Evolutionary conservation across 2,888 invertebrate genomes (phyloP).

Genomic region (Ptilodon capucinus): DNA sequence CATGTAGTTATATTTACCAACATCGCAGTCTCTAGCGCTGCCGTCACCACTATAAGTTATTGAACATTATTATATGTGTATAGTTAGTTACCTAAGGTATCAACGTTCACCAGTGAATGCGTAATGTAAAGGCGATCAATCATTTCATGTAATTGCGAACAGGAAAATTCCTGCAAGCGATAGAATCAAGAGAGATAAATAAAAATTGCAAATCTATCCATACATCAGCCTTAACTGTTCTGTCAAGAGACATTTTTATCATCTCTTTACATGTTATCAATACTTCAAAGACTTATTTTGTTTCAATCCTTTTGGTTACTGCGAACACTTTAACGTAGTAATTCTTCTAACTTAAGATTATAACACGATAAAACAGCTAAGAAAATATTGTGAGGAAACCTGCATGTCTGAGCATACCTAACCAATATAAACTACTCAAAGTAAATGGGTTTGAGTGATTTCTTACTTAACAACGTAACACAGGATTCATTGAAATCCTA

Average conservation of each 20-base stretch:
- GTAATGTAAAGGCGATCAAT: constrained; percentile 8
- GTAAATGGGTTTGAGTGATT: no score
- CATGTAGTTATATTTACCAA: no score
- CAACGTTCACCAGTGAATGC: background rate
- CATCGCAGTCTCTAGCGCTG: no score
- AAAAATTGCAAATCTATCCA: constrained; percentile 28
- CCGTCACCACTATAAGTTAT: no score
- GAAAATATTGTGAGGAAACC: no score
- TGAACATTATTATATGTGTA: background rate
- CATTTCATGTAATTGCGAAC: constrained; percentile 12
- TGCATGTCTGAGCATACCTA: no score
- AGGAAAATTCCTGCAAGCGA: constrained; percentile 22
- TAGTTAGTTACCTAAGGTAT: background rate
- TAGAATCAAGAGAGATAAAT: background rate
- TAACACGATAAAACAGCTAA: no score
- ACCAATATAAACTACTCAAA: no score
- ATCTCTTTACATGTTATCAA: background rate
- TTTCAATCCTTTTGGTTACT: background rate
- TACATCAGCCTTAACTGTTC: constrained; percentile 31
- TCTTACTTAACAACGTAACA: no score
- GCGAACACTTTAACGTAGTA: no score
- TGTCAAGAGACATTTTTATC: background rate
- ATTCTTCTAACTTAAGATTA: no score
- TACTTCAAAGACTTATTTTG: background rate
- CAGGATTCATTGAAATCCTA: no score